Evolutionary conservation across 1,140 invertebrate genomes (phyloP).

Genomic region (Harpegnathos saltator): DNA sequence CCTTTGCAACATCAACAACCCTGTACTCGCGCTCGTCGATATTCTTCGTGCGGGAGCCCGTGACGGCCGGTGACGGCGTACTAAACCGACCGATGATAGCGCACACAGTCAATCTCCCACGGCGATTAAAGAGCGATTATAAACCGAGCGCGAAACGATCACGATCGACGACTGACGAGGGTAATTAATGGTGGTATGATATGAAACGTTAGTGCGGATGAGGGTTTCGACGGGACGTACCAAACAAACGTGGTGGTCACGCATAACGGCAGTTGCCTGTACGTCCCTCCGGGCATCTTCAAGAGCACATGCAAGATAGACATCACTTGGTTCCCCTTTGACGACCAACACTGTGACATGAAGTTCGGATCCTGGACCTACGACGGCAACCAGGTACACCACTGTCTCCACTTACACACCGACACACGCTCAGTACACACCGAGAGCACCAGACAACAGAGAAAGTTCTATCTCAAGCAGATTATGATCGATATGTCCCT

Average conservation of each 20-base stretch:
- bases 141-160: conserved; percentile 65
- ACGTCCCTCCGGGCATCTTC: conserved; percentile 99
- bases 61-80: not conserved
- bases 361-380: conserved; percentile 98
- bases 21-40: conserved; percentile 25
- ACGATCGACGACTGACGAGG: conserved; percentile 60
- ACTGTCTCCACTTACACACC: conserved; percentile 80
- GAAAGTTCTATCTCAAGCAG: too few relatives aligned
- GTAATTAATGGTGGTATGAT: conserved; percentile 75
- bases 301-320: conserved; percentile 99
- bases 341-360: conserved; percentile 98
- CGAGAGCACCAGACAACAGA: conserved; percentile 66
- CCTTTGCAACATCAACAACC: not conserved
- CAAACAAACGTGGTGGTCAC: conserved; percentile 98
- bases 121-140: conserved; percentile 48
- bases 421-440: conserved; percentile 74
- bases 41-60: conserved; percentile 39
- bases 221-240: conserved; percentile 98
- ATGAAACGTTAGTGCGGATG: conserved; percentile 94
- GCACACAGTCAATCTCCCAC: conserved; percentile 31
- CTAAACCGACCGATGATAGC: conserved; percentile 53
- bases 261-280: conserved; percentile 97
- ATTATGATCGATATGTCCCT: conserved; percentile 47
- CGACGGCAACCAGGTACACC: conserved; percentile 94
- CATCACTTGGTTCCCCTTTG: conserved; percentile 99